Conservation (phyloP, 2,888 invertebrate genomes). For the Ormyrus thymus region DNA sequence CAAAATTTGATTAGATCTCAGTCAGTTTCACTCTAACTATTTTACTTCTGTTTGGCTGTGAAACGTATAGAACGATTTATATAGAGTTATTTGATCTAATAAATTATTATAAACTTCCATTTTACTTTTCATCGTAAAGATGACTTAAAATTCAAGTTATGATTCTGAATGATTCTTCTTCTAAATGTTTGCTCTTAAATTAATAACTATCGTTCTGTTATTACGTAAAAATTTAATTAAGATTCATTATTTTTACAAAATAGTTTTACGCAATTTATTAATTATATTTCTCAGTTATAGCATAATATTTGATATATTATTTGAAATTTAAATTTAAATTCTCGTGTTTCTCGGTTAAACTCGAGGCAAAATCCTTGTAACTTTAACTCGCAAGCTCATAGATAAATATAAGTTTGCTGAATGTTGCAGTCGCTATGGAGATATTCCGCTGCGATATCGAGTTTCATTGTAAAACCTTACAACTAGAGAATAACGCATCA, state of each 20-base stretch:
- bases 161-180: conserved; percentile 28
- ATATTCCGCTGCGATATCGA: no score
- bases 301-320: neutral
- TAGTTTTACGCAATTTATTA: neutral
- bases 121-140: neutral
- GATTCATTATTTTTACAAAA: conserved; percentile 3
- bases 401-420: no score
- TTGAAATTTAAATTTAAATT: no score
- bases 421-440: no score
- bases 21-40: neutral
- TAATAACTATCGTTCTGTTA: neutral
- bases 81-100: neutral
- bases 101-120: neutral
- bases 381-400: no score
- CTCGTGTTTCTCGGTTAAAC: neutral
- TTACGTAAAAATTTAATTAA: neutral
- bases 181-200: neutral
- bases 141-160: neutral
- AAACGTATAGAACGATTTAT: conserved; percentile 10
- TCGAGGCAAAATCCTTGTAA: neutral
- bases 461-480: no score
- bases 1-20: neutral
- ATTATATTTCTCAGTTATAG: conserved; percentile 3
- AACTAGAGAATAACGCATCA: no score
- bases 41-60: conserved; percentile 28